Base-by-base conservation (phyloP, 2,113 vertebrate genomes). In the Misgurnus mizolepis region DNA sequence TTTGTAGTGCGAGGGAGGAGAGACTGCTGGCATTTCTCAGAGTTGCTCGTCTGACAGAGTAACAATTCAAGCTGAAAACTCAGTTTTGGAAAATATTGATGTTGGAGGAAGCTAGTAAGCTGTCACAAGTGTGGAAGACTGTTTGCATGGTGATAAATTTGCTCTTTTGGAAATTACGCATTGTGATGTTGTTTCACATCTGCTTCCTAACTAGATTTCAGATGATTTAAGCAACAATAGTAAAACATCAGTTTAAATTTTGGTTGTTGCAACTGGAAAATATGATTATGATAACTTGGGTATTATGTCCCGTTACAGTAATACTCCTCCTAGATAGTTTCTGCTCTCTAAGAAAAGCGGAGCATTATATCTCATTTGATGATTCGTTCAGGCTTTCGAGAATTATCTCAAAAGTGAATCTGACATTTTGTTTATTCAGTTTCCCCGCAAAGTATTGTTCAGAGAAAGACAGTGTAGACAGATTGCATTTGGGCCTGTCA, bases 371-470 rank as follows among this genome's bases (percentile, higher is more conserved):
- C 15, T 39, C 15, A 58, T 73, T 77, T 53, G 78, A 79, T 71
- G 47, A 61, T 39, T 71, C 0, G 41, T 40, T 61, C n/a, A 75
- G 18, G 43, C 67, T 77, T 71, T 5, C n/a, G 60, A 12, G 66
- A 78, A 81, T 73, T 80, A 80, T 80, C 80, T 78, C 55, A 73
- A 60, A 75, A 75, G 45, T 18, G 62, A 77, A 66, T 66, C 75
- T 77, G 75, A 77, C 62, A 55, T 66, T 77, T 77, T 81, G 81
- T 85, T 83, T 83, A 76, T 83, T 83, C 76, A 70, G 78, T 65
- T 80, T 66, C 62, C 73, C 71, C 67, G 65, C 72, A 73, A 82
- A 64, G 80, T 68, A 75, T 79, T 55, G 65, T 68, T 67, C 43
- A 82, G 69, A 47, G 58, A 76, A 65, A 78, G 45, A 40, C 72